These are phyloP conservation scores for Collichthys lucidus DNA, from an alignment of 2,113 vertebrate species.

Conservation along the genomic window DNA sequence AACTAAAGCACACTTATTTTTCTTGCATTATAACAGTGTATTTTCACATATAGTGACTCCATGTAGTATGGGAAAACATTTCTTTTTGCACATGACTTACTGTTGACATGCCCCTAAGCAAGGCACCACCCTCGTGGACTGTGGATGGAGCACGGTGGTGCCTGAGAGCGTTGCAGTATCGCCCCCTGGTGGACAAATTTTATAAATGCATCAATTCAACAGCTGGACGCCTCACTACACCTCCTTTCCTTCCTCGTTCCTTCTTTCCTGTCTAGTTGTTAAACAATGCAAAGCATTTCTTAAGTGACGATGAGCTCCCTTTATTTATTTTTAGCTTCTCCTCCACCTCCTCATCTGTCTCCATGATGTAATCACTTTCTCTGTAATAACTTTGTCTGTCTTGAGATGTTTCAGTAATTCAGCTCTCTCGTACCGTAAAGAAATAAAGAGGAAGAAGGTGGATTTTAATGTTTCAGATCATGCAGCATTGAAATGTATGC, in stretches of 20 bases:
- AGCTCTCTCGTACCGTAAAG: background rate
- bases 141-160: background rate
- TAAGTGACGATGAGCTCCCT: background rate
- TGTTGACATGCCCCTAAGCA: background rate
- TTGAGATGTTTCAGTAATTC: background rate
- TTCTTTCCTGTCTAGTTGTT: too few species aligned
- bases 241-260: background rate
- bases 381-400: background rate
- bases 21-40: too few species aligned
- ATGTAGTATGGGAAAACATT: too few species aligned
- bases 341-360: background rate
- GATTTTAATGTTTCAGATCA: background rate
- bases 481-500: background rate
- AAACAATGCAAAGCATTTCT: background rate
- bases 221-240: background rate
- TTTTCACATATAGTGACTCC: too few species aligned
- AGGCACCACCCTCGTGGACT: background rate
- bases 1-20: too few species aligned
- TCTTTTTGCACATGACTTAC: background rate
- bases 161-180: background rate
- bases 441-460: background rate
- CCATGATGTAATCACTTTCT: background rate
- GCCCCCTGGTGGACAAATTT: constrained; percentile 18
- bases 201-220: background rate
- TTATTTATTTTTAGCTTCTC: too few species aligned